Evolutionary conservation across 2,888 invertebrate species (phyloP), one percentile per base, ranked within the genome.

Genomic region (Eucera pruinosa): DNA sequence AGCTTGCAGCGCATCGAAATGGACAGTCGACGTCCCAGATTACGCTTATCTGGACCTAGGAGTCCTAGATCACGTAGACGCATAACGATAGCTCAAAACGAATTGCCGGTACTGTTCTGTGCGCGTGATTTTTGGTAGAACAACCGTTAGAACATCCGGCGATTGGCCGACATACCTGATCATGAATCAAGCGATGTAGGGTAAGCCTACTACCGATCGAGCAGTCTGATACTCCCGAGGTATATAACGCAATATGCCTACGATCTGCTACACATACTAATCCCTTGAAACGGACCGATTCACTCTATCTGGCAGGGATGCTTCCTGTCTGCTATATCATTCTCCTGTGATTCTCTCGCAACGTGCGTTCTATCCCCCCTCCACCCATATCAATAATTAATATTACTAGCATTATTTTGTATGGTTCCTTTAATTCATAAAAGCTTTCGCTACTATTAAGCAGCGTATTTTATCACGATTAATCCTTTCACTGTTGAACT

Each of bases 141-240:
- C 43, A 45, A 36, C 74, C 50, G 48, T 71, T 74, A 39, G 66
- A 60, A 58, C 66, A 55, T 58, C 58, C 45, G 50, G 67, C 72
- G 75, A 80, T 83, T 71, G 76, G 64, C 57, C 72, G 50, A 79
- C 69, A 64, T 76, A 61, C 67, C 71, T 72, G 64, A 81, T 67
- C 83, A 76, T 80, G 83, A 78, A 83, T 83, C 81, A 82, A 75
- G 72, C 72, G 75, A 80, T 86, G 81, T 80, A 80, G 81, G 84
- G 66, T 85, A 87, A 86, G 84, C 86, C 80, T 73, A 80, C 55
- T 62, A 75, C 52, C 78, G 81, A 87, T 86, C 76, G 74, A 74
- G 64, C 80, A 64, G 61, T 39, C 67, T 68, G 86, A 84, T 86
- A 87, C 76, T 71, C 67, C 55, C 70, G 64, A 72, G 72, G 81